These are phyloP conservation scores for Toxostoma redivivum DNA, from an alignment of 2,113 vertebrate species.

Conservation along the genomic window DNA sequence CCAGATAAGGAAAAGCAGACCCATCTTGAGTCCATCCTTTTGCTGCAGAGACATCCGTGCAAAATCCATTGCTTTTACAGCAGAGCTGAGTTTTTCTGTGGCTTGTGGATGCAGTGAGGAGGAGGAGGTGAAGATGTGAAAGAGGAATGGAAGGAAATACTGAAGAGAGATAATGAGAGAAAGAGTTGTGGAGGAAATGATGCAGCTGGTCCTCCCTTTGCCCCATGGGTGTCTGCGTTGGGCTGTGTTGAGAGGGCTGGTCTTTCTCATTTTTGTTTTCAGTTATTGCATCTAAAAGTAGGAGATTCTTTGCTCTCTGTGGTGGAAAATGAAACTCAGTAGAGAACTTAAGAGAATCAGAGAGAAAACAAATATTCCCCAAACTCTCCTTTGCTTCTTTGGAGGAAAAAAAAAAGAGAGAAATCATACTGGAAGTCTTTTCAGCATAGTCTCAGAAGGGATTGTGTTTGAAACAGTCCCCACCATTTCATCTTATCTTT, in stretches of 20 bases:
- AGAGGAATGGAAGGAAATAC: not conserved
- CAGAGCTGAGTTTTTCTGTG: not conserved
- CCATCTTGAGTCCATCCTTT: not conserved
- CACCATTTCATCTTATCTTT: not conserved
- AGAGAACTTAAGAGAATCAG: not conserved
- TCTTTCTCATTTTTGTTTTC: not conserved
- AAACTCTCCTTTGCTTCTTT: not conserved
- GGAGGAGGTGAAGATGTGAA: not conserved
- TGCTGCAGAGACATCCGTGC: fast-evolving
- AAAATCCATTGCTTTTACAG: not conserved
- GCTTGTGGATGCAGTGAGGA: not conserved
- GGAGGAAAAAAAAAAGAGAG: not conserved
- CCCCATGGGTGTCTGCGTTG: not conserved
- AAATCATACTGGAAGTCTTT: not conserved
- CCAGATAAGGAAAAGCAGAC: not conserved
- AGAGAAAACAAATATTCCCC: not conserved
- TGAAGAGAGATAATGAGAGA: not conserved
- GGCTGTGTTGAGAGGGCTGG: not conserved
- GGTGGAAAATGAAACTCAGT: not conserved
- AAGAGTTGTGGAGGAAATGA: not conserved
- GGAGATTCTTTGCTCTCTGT: not conserved
- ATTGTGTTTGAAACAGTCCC: not conserved
- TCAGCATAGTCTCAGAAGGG: not conserved
- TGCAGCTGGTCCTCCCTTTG: not conserved
- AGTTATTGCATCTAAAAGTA: not conserved